A percentile compares a stretch with the other conserved stretches of the same genome.
These are phyloP conservation scores for Augochlorella aurata DNA, from an alignment of 2,888 invertebrate species.

Conservation along the genomic window DNA sequence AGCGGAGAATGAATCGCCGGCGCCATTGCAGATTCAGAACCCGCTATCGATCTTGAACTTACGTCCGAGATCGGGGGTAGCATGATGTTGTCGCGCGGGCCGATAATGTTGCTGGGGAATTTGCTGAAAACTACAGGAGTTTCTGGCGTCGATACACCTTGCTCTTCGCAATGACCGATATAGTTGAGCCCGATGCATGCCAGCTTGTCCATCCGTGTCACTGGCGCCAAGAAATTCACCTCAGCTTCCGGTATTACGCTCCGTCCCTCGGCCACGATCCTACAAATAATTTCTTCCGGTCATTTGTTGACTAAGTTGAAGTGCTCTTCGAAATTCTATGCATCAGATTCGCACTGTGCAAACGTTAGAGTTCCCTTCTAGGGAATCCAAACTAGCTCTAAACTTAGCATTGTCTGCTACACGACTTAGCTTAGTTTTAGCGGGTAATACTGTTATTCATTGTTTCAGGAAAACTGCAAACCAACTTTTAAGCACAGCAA, in stretches of 20 bases:
- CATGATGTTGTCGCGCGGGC: constrained; percentile 87
- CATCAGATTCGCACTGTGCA: neutral
- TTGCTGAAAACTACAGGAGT: constrained; percentile 95
- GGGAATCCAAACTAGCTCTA: neutral
- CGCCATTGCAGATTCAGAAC: neutral
- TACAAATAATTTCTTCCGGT: constrained; percentile 27
- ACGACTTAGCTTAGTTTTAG: neutral
- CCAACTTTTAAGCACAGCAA: neutral
- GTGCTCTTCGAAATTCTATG: neutral
- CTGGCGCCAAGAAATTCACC: constrained; percentile 87
- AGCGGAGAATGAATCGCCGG: neutral
- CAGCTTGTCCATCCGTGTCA: constrained; percentile 91
- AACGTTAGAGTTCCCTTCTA: neutral
- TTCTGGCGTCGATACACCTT: constrained; percentile 87
- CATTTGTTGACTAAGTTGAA: neutral
- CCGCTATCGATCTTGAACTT: constrained; percentile 68
- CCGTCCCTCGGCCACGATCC: constrained; percentile 83
- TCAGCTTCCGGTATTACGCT: constrained; percentile 83
- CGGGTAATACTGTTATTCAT: neutral
- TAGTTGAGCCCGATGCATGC: constrained; percentile 94
- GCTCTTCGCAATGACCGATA: constrained; percentile 92
- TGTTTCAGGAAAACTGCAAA: neutral
- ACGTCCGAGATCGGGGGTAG: constrained; percentile 86
- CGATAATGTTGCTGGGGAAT: constrained; percentile 90
- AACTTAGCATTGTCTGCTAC: neutral